A percentile compares a stretch with the other conserved stretches of the same genome.
Conservation (phyloP, 2,888 invertebrate species). For the Drosophila dives region DNA sequence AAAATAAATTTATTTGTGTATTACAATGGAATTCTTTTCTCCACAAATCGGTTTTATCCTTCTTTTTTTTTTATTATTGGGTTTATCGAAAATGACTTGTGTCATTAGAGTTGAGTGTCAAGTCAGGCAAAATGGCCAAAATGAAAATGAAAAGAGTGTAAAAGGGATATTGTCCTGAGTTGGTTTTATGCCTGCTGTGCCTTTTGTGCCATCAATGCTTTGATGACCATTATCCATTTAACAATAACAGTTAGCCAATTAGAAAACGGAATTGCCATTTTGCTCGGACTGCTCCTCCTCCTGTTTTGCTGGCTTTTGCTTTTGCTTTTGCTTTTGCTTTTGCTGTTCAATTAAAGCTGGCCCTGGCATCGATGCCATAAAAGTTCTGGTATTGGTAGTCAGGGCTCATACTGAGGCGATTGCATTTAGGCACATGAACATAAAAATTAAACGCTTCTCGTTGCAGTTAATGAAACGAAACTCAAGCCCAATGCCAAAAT, state of each 20-base stretch:
- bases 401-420: slow-evolving; percentile 35
- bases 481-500: slow-evolving; percentile 17
- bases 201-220: slow-evolving; percentile 25
- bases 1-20: background rate
- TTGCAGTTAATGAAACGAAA: slow-evolving; percentile 73
- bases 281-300: background rate
- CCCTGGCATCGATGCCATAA: slow-evolving; percentile 72
- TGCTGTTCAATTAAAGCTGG: slow-evolving; percentile 72
- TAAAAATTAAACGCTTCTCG: slow-evolving; percentile 73
- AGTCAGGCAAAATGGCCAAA: slow-evolving; percentile 24
- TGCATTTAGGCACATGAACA: slow-evolving; percentile 74
- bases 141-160: background rate
- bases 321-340: background rate
- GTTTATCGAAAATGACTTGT: slow-evolving; percentile 47
- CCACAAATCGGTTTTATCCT: background rate
- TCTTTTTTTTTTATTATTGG: slow-evolving; percentile 7
- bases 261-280: slow-evolving; percentile 57
- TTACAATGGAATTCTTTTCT: background rate
- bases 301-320: too few relatives aligned
- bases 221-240: slow-evolving; percentile 62
- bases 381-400: slow-evolving; percentile 47
- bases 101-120: slow-evolving; percentile 46
- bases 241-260: slow-evolving; percentile 75
- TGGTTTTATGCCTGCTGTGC: slow-evolving; percentile 34
- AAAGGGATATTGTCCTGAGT: slow-evolving; percentile 33